Evolutionary conservation across 1,140 invertebrate species (phyloP).

Genomic region (Brachionus asplanchnoidis): DNA sequence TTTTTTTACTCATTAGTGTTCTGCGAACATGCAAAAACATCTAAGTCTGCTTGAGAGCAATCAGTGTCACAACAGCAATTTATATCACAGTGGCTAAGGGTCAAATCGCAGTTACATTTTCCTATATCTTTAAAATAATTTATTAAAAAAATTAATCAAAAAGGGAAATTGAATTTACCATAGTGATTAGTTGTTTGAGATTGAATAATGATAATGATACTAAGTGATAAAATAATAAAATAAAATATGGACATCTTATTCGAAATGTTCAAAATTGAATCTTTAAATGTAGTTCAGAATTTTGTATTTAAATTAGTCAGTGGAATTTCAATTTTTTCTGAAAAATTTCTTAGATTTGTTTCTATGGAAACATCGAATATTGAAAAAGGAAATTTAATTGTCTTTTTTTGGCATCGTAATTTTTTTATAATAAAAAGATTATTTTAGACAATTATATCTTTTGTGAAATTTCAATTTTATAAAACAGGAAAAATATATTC

Average conservation of each 20-base stretch:
- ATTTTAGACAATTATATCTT: too few relatives aligned
- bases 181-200: not conserved
- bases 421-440: not conserved
- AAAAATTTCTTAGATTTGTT: not conserved
- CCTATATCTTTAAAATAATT: not conserved
- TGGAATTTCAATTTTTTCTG: not conserved
- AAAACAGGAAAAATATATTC: too few relatives aligned
- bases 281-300: not conserved
- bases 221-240: not conserved
- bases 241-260: not conserved
- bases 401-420: not conserved
- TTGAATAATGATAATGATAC: too few relatives aligned
- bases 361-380: not conserved
- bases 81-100: not conserved
- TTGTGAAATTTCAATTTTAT: too few relatives aligned
- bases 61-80: slow-evolving; percentile 11
- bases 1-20: not conserved
- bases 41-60: not conserved
- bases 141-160: not conserved
- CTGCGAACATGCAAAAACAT: not conserved
- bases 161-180: not conserved
- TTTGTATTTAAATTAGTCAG: not conserved
- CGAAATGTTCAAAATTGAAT: not conserved
- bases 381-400: not conserved
- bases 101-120: slow-evolving; percentile 25